Evolutionary conservation across 2,113 vertebrate species (phyloP).

Genomic region (Dipodomys ordii): DNA sequence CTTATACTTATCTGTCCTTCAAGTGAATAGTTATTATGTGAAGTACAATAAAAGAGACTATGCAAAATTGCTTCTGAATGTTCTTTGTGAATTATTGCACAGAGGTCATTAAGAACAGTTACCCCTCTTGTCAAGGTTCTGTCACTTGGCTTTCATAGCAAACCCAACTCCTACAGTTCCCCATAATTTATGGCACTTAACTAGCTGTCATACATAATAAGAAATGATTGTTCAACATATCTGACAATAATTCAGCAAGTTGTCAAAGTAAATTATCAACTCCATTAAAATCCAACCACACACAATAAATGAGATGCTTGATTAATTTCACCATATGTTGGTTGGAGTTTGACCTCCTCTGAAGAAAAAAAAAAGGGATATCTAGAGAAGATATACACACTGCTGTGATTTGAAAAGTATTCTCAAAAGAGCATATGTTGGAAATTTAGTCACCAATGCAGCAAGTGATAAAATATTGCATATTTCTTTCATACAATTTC

Average conservation of each 20-base stretch:
- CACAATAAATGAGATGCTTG: conserved; percentile 57
- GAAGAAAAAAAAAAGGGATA: neutral
- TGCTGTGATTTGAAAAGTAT: neutral
- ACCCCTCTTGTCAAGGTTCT: conserved; percentile 1
- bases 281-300: conserved; percentile 70
- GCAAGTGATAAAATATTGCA: neutral
- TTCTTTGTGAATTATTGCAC: neutral
- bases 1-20: neutral
- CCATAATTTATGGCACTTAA: conserved; percentile 74
- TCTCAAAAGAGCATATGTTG: neutral
- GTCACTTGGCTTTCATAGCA: conserved; percentile 36
- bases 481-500: too few species aligned
- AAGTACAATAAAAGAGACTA: neutral
- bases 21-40: neutral
- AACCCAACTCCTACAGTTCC: conserved; percentile 30
- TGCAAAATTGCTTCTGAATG: neutral
- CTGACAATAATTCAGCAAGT: conserved; percentile 69
- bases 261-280: conserved; percentile 78
- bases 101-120: conserved; percentile 40
- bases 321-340: conserved; percentile 71
- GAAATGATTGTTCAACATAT: conserved; percentile 61
- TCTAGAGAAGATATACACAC: neutral
- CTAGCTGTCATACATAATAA: conserved; percentile 71
- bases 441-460: neutral
- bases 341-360: conserved; percentile 30